Base-by-base conservation (phyloP, 2,113 vertebrate genomes). In the Takifugu bimaculatus region DNA sequence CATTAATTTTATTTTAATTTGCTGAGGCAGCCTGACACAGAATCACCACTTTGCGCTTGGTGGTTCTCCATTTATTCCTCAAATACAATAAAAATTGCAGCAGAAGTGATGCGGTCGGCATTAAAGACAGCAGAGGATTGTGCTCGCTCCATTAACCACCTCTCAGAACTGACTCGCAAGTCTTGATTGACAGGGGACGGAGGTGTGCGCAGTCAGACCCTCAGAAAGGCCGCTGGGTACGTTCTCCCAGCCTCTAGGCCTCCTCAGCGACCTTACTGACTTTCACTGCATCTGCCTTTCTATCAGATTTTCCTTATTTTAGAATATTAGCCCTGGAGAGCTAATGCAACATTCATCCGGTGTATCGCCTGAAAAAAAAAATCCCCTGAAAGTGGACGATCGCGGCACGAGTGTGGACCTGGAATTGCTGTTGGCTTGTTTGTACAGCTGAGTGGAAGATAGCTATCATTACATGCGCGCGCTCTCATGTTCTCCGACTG, bases 381-480 rank as follows among this genome's bases (percentile, higher is more conserved):
- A 13, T 15, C 45, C 45, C 13, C 13, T 48, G 45, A n/a, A 48
- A 48, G 45, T 15, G 45, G 13, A 15, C 45, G 15, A 48, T 48
- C 45, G n/a, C n/a, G 4, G 45, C 45, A 48, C 45, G 45, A 15
- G 45, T 47, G 10, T 47, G 44, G 13, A 35, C 5, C 35, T 39
- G 35, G 35, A 39, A 39, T 39, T 39, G 35, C 35, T 39, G 35
- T 39, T 39, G 45, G 6, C 57, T 28, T 74, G 68, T 60, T 70
- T 66, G 68, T 53, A 57, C 56, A 61, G 26, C 63, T 27, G 39
- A 47, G 82, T 85, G 75, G 54, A n/a, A 48, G 45, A 48, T 48
- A 48, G 45, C 32, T 69, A 80, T 80, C 65, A 0, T 0, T 48
- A 50, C 52, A 59, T 65, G 4, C 47, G 48, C 51, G 66, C 58